Evolutionary conservation across 2,888 invertebrate genomes (phyloP).

Genomic region (Sepiola atlantica): DNA sequence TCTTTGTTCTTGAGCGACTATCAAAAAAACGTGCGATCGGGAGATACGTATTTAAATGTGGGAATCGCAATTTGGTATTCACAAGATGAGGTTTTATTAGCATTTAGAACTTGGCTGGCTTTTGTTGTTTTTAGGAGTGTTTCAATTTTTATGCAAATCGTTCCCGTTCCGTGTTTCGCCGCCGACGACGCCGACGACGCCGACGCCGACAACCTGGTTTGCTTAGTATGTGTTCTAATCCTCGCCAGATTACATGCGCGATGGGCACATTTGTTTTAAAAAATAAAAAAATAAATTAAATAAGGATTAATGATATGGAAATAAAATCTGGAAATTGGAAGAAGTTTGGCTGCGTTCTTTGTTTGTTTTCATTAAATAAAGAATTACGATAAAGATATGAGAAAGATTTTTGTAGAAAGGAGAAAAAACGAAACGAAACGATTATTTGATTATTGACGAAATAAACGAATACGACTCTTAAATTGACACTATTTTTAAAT

Average conservation of each 20-base stretch:
- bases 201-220: background rate
- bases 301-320: background rate
- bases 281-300: background rate
- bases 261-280: background rate
- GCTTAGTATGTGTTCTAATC: background rate
- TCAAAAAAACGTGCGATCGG: constrained; percentile 11
- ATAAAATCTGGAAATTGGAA: background rate
- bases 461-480: no score
- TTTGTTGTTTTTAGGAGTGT: background rate
- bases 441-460: background rate
- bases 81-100: background rate
- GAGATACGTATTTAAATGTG: constrained; percentile 32
- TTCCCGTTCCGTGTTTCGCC: background rate
- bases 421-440: background rate
- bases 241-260: background rate
- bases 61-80: constrained; percentile 20
- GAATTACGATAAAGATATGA: background rate
- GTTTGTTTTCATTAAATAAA: background rate
- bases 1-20: constrained; percentile 18
- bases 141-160: constrained; percentile 6
- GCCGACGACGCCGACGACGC: no score
- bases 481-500: background rate
- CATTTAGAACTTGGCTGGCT: constrained; percentile 11
- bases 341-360: background rate
- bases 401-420: background rate